Evolutionary conservation across 2,797 vertebrate genomes (phyloP), one percentile per base, ranked within the genome.

Genomic region (Sparidentex hasta): DNA sequence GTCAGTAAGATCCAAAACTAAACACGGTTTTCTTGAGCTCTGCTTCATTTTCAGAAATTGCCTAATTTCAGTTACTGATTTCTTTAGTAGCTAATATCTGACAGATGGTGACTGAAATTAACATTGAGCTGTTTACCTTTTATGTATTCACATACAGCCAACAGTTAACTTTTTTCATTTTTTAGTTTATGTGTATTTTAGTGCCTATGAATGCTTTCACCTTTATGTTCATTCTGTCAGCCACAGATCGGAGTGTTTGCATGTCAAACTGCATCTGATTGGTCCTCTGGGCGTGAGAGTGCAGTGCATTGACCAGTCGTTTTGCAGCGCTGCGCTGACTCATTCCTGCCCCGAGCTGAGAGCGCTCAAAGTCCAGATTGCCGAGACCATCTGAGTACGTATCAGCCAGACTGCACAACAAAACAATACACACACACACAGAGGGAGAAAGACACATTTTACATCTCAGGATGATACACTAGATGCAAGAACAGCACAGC

Each of bases 351-450:
- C 98, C 98, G 0, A 97, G 96, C 92, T 99, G 98, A 41, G 98
- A 98, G 50, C 98, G 97, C 59, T 99, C 96, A 33, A 99, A 99
- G 93, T 99, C 97, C 91, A 99, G 93, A 55, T 97, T 97, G 11
- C 98, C 98, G 90, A 99, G 95, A 73, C 98, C 98, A 79, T 99
- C 97, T 0, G 97, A 97, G 69, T 97, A 99, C 8, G 98, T 99
- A 87, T 98, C 98, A 70, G 96, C 93, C 90, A 99, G 95, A 85
- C 98, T 99, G 82, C 27, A 56, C 80, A 72, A 68, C 65, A 79
- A 58, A 50, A 46, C 11, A 1, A 58, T 61, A 61, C 18, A 56
- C 25, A 58, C 25, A 54, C 66, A 58, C 17, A 54, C n/a, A 64
- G 20, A 46, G 0, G 2, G 13, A 29, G 52, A 46, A 62, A 71